Evolutionary conservation across 2,797 vertebrate species (phyloP).

Genomic region (Crenichthys baileyi): DNA sequence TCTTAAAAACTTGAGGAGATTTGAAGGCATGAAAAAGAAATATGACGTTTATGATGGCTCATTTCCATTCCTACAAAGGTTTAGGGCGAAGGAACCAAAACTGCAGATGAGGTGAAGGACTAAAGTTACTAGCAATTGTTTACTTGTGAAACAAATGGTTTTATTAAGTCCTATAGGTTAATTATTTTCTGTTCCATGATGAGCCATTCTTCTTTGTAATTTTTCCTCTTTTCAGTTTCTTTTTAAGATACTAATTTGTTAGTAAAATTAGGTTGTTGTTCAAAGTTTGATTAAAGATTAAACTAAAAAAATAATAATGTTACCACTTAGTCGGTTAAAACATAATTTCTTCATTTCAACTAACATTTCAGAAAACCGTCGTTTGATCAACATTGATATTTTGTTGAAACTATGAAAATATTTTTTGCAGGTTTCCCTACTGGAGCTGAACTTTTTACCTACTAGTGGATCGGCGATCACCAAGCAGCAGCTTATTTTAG

Average conservation of each 20-base stretch:
- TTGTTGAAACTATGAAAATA: not conserved
- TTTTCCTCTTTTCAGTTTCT: not conserved
- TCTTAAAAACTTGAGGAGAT: too few species aligned
- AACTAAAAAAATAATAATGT: not conserved
- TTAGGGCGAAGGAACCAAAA: too few species aligned
- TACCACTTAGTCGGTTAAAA: not conserved
- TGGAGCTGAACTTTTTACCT: conserved; percentile 94
- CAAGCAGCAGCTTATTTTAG: conserved; percentile 93
- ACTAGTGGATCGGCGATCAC: conserved; percentile 87
- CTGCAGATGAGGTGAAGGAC: too few species aligned
- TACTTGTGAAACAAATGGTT: not conserved
- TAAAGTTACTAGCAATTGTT: not conserved
- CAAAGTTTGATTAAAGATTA: not conserved
- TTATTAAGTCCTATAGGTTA: not conserved
- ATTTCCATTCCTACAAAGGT: too few species aligned
- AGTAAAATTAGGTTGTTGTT: not conserved
- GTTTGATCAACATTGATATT: not conserved
- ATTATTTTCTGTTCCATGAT: not conserved
- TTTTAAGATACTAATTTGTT: not conserved
- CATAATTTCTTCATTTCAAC: not conserved
- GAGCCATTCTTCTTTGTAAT: not conserved
- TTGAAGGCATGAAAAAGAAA: too few species aligned
- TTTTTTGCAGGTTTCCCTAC: conserved; percentile 83
- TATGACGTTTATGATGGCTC: too few species aligned
- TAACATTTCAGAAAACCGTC: not conserved